phyloP scores from a whole-genome alignment of 2,888 invertebrate genomes.

The Eupithecia inturbata region DNA sequence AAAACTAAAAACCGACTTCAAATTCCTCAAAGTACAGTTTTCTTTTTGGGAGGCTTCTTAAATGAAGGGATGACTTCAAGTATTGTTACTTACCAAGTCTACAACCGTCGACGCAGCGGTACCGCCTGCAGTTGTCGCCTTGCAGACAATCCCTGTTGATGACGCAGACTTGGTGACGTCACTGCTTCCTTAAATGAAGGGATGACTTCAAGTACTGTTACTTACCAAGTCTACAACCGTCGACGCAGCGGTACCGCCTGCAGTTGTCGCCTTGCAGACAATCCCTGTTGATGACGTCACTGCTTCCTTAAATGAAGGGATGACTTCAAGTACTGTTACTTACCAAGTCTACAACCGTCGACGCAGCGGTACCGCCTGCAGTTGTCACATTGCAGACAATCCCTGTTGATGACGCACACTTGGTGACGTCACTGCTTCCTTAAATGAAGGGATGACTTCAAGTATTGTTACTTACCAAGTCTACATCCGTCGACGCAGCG shows the following conservation, averaged over 20 bases:
- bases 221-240: no score
- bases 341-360: conserved; percentile 84
- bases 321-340: conserved; percentile 18
- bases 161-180: conserved; percentile 89
- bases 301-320: conserved; percentile 50
- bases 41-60: no score
- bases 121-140: conserved; percentile 80
- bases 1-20: not conserved
- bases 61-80: not conserved
- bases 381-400: conserved; percentile 82
- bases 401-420: conserved; percentile 89
- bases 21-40: no score
- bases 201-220: no score
- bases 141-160: conserved; percentile 87
- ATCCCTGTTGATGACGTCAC: conserved; percentile 87
- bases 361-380: conserved; percentile 84
- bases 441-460: no score
- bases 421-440: conserved; percentile 85
- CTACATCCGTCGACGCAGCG: no score
- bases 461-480: no score
- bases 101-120: conserved; percentile 84
- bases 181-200: conserved; percentile 68
- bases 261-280: conserved; percentile 83
- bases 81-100: conserved; percentile 72
- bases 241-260: conserved; percentile 83